phyloP scores from a whole-genome alignment of 1,140 invertebrate species.

The Carcinoscorpius rotundicauda region DNA sequence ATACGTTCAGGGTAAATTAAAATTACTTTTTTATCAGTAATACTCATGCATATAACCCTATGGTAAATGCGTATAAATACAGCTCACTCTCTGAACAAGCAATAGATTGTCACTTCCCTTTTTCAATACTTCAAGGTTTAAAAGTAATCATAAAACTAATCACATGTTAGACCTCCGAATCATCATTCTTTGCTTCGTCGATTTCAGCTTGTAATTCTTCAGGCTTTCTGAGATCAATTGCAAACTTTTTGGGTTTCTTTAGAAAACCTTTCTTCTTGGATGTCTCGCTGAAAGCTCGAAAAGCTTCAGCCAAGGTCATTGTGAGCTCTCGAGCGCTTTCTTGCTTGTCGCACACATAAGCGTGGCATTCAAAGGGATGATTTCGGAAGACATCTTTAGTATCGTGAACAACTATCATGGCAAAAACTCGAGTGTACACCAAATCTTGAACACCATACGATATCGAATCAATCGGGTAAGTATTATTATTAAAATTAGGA shows the following conservation, averaged over 20 bases:
- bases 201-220: constrained; percentile 54
- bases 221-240: constrained; percentile 65
- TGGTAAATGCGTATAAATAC: too few species aligned
- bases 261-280: constrained; percentile 43
- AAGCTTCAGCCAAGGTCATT: constrained; percentile 74
- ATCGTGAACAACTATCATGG: constrained; percentile 78
- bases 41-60: too few species aligned
- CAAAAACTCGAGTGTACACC: constrained; percentile 84
- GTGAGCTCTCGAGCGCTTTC: constrained; percentile 66
- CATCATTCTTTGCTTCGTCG: not conserved
- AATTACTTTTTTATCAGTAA: too few species aligned
- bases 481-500: constrained; percentile 37
- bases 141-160: too few species aligned
- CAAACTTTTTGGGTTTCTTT: constrained; percentile 47
- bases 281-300: constrained; percentile 68
- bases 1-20: too few species aligned
- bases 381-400: constrained; percentile 41
- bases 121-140: too few species aligned
- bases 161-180: too few species aligned
- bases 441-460: constrained; percentile 57
- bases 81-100: too few species aligned
- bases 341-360: constrained; percentile 82
- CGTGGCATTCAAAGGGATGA: constrained; percentile 79
- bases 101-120: too few species aligned
- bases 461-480: constrained; percentile 54